Conservation (phyloP, 2,113 vertebrate genomes). For the Chascanopsetta lugubris region DNA sequence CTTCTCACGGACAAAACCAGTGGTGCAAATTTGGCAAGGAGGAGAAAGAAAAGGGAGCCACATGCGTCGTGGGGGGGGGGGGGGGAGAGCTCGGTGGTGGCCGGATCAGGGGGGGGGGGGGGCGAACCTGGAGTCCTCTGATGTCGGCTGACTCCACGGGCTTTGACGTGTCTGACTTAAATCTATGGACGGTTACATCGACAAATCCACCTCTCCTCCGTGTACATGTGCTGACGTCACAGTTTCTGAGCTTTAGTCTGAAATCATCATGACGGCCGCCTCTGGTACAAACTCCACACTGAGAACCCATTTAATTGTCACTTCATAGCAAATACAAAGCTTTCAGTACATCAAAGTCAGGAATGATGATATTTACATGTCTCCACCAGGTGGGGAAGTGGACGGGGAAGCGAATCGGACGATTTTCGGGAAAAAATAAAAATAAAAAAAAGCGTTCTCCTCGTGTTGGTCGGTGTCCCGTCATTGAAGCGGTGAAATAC, state of each 20-base stretch:
- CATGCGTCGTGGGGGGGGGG: constrained; percentile 47
- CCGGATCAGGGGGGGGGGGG: constrained; percentile 41
- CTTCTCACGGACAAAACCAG: constrained; percentile 45
- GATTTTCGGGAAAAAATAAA: too few species aligned
- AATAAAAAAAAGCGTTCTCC: too few species aligned
- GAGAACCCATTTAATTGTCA: constrained; percentile 55
- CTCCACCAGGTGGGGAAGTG: constrained; percentile 53
- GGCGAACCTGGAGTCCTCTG: constrained; percentile 44
- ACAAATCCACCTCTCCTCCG: constrained; percentile 42
- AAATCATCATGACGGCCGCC: constrained; percentile 42
- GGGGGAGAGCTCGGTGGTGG: constrained; percentile 43
- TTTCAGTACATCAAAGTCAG: constrained; percentile 75
- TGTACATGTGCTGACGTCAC: constrained; percentile 35
- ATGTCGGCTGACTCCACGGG: constrained; percentile 48
- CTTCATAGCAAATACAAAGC: constrained; percentile 79
- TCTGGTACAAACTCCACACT: constrained; percentile 43
- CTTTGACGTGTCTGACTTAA: constrained; percentile 50
- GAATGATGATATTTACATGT: constrained; percentile 80
- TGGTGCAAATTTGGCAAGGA: constrained; percentile 70
- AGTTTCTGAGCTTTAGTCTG: constrained; percentile 49
- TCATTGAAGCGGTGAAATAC: constrained; percentile 73
- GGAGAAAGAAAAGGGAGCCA: constrained; percentile 38
- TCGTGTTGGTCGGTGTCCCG: constrained; percentile 64
- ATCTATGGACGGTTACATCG: constrained; percentile 50
- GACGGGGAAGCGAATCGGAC: constrained; percentile 28